Conservation (phyloP, 2,888 invertebrate species). For the Sepioteuthis lessoniana region DNA sequence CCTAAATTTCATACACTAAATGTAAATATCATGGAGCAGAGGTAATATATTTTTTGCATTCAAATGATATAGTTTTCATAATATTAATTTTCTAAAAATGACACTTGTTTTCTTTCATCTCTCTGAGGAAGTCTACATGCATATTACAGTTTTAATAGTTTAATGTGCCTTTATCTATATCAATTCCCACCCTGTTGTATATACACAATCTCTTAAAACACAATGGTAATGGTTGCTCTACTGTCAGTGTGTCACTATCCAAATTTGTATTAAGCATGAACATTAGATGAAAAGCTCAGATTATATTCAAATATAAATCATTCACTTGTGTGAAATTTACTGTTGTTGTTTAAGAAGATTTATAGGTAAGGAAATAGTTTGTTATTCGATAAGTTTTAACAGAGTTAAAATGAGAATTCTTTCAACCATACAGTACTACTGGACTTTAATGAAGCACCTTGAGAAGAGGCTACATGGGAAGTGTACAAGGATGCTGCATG, state of each 20-base stretch:
- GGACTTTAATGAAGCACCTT: too few relatives aligned
- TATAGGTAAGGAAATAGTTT: background rate
- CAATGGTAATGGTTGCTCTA: background rate
- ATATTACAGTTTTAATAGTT: too few relatives aligned
- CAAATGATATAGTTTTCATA: too few relatives aligned
- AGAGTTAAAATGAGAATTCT: too few relatives aligned
- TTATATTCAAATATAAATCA: background rate
- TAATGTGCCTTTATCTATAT: too few relatives aligned
- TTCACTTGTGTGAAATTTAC: background rate
- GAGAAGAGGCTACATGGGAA: too few relatives aligned
- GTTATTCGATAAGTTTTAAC: background rate
- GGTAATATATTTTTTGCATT: too few relatives aligned
- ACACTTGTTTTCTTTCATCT: background rate
- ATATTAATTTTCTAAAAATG: background rate
- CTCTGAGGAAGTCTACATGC: background rate
- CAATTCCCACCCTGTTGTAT: too few relatives aligned
- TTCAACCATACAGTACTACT: too few relatives aligned
- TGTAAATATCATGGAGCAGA: too few relatives aligned
- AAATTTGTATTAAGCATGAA: background rate
- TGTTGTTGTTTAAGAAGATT: background rate
- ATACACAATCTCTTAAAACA: background rate
- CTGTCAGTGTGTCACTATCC: background rate
- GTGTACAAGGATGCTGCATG: too few relatives aligned
- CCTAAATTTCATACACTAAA: too few relatives aligned
- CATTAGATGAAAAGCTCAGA: background rate